phyloP scores from a whole-genome alignment of 2,888 invertebrate species.

The Dicroscelio sp. region DNA sequence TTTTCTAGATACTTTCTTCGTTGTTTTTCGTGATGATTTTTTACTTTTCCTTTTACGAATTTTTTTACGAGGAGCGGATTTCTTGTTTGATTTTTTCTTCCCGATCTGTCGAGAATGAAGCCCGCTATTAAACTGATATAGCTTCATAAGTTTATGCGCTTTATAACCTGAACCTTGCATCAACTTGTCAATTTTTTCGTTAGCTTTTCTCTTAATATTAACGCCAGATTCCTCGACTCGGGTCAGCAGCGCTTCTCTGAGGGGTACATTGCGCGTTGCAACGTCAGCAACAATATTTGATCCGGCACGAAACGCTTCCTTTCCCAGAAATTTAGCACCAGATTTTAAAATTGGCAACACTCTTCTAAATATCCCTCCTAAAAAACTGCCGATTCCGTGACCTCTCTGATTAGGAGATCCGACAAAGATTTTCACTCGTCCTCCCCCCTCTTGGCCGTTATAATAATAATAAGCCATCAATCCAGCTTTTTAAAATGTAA shows the following conservation, averaged over 20 bases:
- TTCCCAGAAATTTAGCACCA: background rate
- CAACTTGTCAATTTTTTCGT: constrained; percentile 29
- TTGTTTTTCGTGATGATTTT: background rate
- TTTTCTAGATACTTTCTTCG: background rate
- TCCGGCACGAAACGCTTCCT: background rate
- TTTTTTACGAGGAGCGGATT: background rate
- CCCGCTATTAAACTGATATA: background rate
- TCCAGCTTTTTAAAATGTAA: constrained; percentile 27
- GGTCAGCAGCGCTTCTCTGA: background rate
- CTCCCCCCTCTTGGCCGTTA: background rate
- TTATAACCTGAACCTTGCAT: constrained; percentile 19
- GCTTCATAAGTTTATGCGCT: background rate
- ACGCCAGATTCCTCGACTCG: background rate
- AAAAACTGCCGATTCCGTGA: constrained; percentile 21
- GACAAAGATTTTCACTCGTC: background rate
- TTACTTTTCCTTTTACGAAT: background rate
- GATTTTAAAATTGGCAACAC: background rate
- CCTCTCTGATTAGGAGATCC: constrained; percentile 57
- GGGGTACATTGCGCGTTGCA: background rate
- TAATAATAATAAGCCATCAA: background rate
- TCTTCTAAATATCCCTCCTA: background rate
- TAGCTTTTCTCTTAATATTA: constrained; percentile 5
- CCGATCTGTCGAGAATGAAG: background rate
- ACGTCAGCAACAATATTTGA: background rate
- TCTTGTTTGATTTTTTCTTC: background rate